Conservation (phyloP, 2,888 invertebrate genomes). For the Drosophila emarginata region DNA sequence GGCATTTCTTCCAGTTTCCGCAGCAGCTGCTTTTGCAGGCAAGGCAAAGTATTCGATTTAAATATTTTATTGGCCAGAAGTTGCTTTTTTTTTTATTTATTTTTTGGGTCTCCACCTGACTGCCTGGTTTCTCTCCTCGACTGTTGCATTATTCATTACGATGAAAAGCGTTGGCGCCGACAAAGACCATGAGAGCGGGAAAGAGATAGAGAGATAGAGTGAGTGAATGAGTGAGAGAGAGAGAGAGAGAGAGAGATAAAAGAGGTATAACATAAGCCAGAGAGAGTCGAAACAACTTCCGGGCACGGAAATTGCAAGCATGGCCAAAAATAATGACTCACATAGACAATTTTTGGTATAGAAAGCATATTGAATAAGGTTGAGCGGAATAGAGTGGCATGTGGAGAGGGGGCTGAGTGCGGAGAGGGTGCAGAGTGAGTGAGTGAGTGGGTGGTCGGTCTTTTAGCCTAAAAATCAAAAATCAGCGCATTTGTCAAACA, state of each 20-base stretch:
- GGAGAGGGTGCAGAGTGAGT: background rate
- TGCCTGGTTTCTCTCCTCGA: constrained; percentile 40
- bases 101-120: constrained; percentile 49
- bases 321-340: constrained; percentile 73
- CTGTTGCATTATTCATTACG: constrained; percentile 51
- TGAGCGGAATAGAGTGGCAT: background rate
- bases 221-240: background rate
- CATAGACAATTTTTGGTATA: constrained; percentile 34
- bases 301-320: constrained; percentile 71
- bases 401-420: background rate
- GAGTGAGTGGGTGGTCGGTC: background rate
- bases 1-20: background rate
- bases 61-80: constrained; percentile 70
- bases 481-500: constrained; percentile 76
- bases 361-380: background rate
- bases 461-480: constrained; percentile 29
- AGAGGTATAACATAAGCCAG: background rate
- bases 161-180: constrained; percentile 19
- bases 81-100: constrained; percentile 7
- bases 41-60: constrained; percentile 58
- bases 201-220: background rate
- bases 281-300: constrained; percentile 41
- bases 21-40: constrained; percentile 10
- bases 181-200: background rate
- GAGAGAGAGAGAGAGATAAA: background rate